Evolutionary conservation across 2,113 vertebrate genomes (phyloP).

Genomic region (Etheostoma cragini): DNA sequence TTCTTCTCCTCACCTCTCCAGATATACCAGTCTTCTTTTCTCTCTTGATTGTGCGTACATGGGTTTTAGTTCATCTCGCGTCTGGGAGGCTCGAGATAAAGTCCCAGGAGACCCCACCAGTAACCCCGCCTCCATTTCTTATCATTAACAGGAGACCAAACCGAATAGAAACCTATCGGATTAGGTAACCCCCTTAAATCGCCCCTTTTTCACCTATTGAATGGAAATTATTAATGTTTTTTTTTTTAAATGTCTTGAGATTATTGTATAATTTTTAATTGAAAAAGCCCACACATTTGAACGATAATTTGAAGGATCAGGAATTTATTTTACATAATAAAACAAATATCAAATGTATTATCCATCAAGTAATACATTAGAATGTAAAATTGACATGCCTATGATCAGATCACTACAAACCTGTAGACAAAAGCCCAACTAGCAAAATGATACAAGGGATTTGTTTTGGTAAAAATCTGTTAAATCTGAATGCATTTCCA

Average conservation of each 20-base stretch:
- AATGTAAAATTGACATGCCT: not conserved
- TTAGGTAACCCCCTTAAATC: conserved; percentile 54
- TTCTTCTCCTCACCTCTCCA: conserved; percentile 26
- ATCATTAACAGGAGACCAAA: conserved; percentile 17
- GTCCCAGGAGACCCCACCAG: conserved; percentile 32
- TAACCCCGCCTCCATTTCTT: conserved; percentile 39
- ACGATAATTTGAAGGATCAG: not conserved
- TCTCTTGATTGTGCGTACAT: conserved; percentile 51
- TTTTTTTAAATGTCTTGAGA: conserved; percentile 24
- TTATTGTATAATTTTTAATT: not conserved
- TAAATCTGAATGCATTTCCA: conserved; percentile 10
- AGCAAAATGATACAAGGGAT: not conserved
- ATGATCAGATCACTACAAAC: conserved; percentile 1
- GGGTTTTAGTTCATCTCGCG: conserved; percentile 44
- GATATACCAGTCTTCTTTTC: conserved; percentile 18
- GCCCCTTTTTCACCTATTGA: conserved; percentile 2
- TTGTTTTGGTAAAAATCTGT: not conserved
- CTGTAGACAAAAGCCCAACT: not conserved
- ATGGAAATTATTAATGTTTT: conserved; percentile 2
- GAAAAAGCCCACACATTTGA: not conserved
- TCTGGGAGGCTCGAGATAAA: conserved; percentile 34
- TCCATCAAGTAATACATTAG: not conserved
- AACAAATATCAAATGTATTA: not conserved
- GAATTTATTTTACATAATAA: not conserved
- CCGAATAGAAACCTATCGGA: conserved; percentile 23